Base-by-base conservation (phyloP, 2,113 vertebrate species). In the Pteruthius melanotis region DNA sequence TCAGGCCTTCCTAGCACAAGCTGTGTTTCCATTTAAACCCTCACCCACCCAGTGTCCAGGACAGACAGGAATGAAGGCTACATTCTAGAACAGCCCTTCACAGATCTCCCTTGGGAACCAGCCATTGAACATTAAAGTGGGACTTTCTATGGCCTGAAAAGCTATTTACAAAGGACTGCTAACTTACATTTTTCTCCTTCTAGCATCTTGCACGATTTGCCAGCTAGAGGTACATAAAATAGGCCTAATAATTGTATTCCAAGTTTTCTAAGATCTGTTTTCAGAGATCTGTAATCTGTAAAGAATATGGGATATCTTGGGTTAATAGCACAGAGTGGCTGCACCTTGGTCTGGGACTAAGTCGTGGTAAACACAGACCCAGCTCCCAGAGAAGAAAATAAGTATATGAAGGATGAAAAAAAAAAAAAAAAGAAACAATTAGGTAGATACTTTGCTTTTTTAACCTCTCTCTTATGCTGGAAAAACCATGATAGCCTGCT, bases 21-120 rank as follows among this genome's bases (percentile, higher is more conserved):
- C 6, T 42, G 14, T 9, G 49, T 68, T 35, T 42, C 33, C 49
- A 6, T 50, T 42, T 54, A 68, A 79, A 52, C n/a, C 18, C 39
- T 83, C 6, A 2, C 21, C 9, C 23, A 2, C 26, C 4, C 1
- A 0, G 18, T 19, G 44, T 19, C 59, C 50, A 45, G 80, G n/a
- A 42, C 59, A 61, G 45, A 24, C 54, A 69, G 59, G 30, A 65
- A 37, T 0, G 1, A 40, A 27, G 15, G 35, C 5, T 35, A 16
- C 39, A 42, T 30, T 37, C 85, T 37, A 11, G 23, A 63, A 19
- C 30, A 59, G 26, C n/a, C 35, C 9, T 24, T 35, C 87, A 63
- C 0, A 61, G 22, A 40, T 16, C 13, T 11, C 15, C 26, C 42
- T 35, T 52, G n/a, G 30, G 21, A 83, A 31, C 13, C 31, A 83